Evolutionary conservation across 92 coral and sea anemone species (phyloP), one percentile per base, ranked within the genome.

Genomic region (Muricea muricata): DNA sequence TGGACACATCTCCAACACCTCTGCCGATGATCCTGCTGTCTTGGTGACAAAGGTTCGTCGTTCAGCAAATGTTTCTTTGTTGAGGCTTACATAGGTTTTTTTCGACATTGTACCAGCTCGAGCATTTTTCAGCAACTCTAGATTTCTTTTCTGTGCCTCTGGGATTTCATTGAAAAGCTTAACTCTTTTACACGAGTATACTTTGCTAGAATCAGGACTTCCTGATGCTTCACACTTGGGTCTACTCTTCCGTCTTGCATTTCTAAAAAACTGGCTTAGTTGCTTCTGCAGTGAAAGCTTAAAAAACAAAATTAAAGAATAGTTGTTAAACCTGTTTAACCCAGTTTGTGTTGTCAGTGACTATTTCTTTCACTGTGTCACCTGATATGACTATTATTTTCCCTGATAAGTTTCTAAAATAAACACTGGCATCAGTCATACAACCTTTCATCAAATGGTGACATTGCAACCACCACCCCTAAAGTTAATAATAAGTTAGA

Each of bases 231-330:
- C 60, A 61, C 46, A 29, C 47, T 45, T 54, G 65, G 82, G 82
- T 10, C 35, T 47, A 54, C 67, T 54, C 39, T 17, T 54, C 35
- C 87, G 65, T 39, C 87, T 69, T 60, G 56, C 65, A 63, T 82
- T 82, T 31, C 87, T 45, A 20, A 82, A 82, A 50, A 47, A 82
- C 56, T 82, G 79, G 79, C 87, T 82, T 9, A 70, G 40, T 46
- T 82, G 87, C 87, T 70, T 82, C 78, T 82, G 87, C 47, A 70
- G 47, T 7, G 87, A 82, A 30, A 82, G 65, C 87, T 82, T 20
- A 61, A 82, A 50, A 73, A 73, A 14, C n/a, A 65, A 39, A 81
- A 65, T 40, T 40, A 68, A 68, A n/a, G n/a, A n/a, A n/a, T n/a
- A n/a, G n/a, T n/a, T n/a, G n/a, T n/a, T n/a, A n/a, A n/a, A n/a